Evolutionary conservation across 2,113 vertebrate species (phyloP).

Genomic region (Benitochromis conjunctus): DNA sequence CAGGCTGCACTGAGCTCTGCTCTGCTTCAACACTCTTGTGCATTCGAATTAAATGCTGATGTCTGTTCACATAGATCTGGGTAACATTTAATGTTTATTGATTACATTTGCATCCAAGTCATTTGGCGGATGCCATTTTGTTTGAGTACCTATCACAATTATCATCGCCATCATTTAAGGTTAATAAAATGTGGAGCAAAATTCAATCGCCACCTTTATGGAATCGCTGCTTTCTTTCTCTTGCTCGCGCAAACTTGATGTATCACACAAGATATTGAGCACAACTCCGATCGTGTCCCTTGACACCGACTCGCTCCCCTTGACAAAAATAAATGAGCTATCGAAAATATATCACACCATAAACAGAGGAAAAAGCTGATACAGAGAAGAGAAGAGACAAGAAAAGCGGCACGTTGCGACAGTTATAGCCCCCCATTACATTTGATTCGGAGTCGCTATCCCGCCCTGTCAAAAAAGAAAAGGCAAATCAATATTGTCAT

Average conservation of each 20-base stretch:
- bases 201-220: not conserved
- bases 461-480: conserved; percentile 59
- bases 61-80: not conserved
- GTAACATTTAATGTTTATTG: conserved; percentile 13
- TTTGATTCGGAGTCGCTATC: conserved; percentile 54
- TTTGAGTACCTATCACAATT: not conserved
- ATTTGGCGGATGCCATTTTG: not conserved
- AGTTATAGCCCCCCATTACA: conserved; percentile 47
- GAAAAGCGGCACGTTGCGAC: conserved; percentile 38
- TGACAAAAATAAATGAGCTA: conserved; percentile 19
- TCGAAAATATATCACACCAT: conserved; percentile 12
- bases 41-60: conserved; percentile 32
- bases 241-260: not conserved
- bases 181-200: not conserved
- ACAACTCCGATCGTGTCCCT: not conserved
- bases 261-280: not conserved
- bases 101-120: not conserved
- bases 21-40: conserved; percentile 5
- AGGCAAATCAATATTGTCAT: conserved; percentile 77
- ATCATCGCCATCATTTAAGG: not conserved
- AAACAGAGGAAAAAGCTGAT: not conserved
- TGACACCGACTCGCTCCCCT: not conserved
- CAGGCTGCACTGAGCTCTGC: conserved; percentile 19
- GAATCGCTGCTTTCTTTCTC: not conserved
- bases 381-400: not conserved